Base-by-base conservation (phyloP, 2,888 invertebrate genomes). In the Platypus cylindrus region DNA sequence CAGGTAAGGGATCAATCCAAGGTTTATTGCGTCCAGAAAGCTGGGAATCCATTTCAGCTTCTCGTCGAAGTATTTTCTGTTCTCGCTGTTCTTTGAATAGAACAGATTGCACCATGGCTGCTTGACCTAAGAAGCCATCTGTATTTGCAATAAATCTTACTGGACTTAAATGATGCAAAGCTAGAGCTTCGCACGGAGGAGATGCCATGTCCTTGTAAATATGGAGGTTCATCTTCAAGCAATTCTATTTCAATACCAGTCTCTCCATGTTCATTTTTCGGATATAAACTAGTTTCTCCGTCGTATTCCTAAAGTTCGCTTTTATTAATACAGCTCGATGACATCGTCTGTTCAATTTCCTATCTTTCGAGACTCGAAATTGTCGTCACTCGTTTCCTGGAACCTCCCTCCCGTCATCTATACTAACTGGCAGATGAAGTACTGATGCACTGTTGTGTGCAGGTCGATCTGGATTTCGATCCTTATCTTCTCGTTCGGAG, bases 51-150 rank as follows among this genome's bases (percentile, higher is more conserved):
- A 86, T 81, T 63, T 94, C 93, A 46, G 86, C 80, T 55, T 94
- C 93, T 16, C 94, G 63, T 49, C 90, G 90, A n/a, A 87, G 63
- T 87, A 91, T 90, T 63, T 98, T 97, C 52, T 86, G 78, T 58
- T 98, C 98, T 27, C 97, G 67, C 32, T 98, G 69, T 58, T 99
- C 98, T 55, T 99, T 99, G 0, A 97, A 87, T 26, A 99, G 60
- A 0, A 98, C 98, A 8, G 87, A 89, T 61, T 98, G 98, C 94
- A 94, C 98, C 90, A 99, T 94, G 0, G 98, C 98, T 0, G 98
- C 94, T 61, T 98, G 98, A 0, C 97, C 97, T 14, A 99, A 63
- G 0, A 95, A 95, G 0, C 98, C 98, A 60, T 99, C 98, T 0
- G 98, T 98, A 69, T 99, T 99, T 66, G 95, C 95, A 0, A 97